phyloP scores from a whole-genome alignment of 2,888 invertebrate species.

The Pecten maximus region DNA sequence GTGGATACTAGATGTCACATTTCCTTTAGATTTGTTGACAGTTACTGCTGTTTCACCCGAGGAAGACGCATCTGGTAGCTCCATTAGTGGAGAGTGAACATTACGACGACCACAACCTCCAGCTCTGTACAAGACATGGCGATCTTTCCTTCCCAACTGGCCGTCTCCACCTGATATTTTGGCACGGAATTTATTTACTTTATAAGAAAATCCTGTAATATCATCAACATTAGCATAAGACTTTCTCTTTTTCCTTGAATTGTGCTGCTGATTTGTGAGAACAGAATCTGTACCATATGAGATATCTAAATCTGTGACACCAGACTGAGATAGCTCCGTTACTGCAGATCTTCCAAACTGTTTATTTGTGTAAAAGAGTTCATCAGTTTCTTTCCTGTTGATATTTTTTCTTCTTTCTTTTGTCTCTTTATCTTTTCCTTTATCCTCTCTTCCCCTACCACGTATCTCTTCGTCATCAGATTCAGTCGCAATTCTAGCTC shows the following conservation, averaged over 20 bases:
- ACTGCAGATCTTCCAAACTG: neutral
- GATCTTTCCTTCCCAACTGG: neutral
- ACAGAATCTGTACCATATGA: neutral
- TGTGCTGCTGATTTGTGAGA: neutral
- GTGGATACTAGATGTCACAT: too few species aligned
- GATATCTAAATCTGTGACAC: conserved; percentile 2
- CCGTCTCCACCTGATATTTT: neutral
- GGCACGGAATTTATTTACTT: neutral
- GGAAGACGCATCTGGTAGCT: neutral
- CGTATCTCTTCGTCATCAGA: neutral
- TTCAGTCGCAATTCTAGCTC: neutral
- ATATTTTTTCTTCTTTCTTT: neutral
- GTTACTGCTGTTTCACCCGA: neutral
- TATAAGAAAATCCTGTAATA: conserved; percentile 1
- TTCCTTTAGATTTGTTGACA: too few species aligned
- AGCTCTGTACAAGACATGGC: neutral
- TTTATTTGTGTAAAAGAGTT: neutral
- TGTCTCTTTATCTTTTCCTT: neutral
- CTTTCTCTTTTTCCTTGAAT: neutral
- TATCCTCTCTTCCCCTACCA: neutral
- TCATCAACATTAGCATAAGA: neutral
- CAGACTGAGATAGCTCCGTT: neutral
- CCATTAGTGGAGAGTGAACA: neutral
- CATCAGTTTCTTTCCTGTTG: neutral
- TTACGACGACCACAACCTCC: neutral